Evolutionary conservation across 2,797 vertebrate genomes (phyloP).

Genomic region (Mallotus villosus): DNA sequence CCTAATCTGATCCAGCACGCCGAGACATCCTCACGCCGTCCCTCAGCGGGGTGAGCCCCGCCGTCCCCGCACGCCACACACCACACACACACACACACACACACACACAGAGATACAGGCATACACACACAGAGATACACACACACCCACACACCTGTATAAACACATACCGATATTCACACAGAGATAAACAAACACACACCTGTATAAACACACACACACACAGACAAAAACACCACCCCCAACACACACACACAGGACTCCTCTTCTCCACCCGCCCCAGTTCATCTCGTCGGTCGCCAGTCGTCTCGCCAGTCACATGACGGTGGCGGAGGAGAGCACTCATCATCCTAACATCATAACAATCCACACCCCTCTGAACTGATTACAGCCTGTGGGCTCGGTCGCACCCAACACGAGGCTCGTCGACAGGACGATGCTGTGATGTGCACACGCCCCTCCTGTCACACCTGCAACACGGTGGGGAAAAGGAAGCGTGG

Average conservation of each 20-base stretch:
- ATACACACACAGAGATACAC: not conserved
- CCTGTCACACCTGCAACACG: not conserved
- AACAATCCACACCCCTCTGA: conserved; percentile 29
- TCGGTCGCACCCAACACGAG: not conserved
- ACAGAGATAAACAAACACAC: not conserved
- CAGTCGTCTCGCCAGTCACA: conserved; percentile 40
- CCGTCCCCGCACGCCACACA: conserved; percentile 16
- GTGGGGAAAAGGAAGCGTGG: not conserved
- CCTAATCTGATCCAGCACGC: conserved; percentile 73
- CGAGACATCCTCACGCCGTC: conserved; percentile 45
- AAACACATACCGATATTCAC: not conserved
- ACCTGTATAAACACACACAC: conserved; percentile 4
- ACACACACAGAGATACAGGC: not conserved
- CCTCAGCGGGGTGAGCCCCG: conserved; percentile 42
- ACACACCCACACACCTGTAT: not conserved
- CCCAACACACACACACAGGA: conserved; percentile 26
- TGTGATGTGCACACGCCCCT: not conserved
- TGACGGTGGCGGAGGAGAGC: not conserved
- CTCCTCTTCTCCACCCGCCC: not conserved
- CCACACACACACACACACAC: not conserved
- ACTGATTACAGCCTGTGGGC: conserved; percentile 6
- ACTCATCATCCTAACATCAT: no score
- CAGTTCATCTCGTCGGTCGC: conserved; percentile 13
- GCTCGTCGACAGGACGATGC: not conserved
- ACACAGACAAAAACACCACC: not conserved